phyloP scores from a whole-genome alignment of 2,113 vertebrate genomes.

The Aspiorhynchus laticeps region DNA sequence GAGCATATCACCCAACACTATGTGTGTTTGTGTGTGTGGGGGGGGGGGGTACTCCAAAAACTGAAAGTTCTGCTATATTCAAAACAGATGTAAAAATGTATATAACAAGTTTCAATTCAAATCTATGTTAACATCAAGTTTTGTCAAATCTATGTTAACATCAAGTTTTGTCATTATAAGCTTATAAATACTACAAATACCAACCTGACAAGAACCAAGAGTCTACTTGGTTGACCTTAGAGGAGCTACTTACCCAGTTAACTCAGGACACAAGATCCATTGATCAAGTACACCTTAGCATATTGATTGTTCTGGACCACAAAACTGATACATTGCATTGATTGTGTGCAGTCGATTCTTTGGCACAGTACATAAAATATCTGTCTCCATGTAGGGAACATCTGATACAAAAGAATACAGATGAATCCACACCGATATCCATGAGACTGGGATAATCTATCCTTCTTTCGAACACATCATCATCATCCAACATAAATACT shows the following conservation, averaged over 20 bases:
- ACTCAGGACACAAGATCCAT: neutral
- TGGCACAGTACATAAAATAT: neutral
- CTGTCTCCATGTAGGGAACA: neutral
- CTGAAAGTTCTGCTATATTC: too few relatives aligned
- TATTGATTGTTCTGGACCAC: conserved; percentile 21
- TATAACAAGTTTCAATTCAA: neutral
- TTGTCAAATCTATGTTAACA: neutral
- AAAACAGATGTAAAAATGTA: too few relatives aligned
- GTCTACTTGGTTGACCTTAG: neutral
- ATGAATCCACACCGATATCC: neutral
- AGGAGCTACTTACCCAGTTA: neutral
- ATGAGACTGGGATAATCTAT: neutral
- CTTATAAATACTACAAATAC: neutral
- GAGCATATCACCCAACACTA: too few relatives aligned
- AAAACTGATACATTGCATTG: conserved; percentile 3
- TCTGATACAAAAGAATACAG: neutral
- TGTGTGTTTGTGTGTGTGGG: too few relatives aligned
- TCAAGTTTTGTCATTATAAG: neutral
- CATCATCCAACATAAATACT: neutral
- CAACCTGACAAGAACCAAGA: neutral
- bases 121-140: neutral
- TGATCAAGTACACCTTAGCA: neutral
- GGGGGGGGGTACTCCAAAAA: too few relatives aligned
- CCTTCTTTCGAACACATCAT: neutral
- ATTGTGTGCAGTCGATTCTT: neutral